phyloP scores from a whole-genome alignment of 1,140 invertebrate genomes.

The Macrobrachium nipponense region DNA sequence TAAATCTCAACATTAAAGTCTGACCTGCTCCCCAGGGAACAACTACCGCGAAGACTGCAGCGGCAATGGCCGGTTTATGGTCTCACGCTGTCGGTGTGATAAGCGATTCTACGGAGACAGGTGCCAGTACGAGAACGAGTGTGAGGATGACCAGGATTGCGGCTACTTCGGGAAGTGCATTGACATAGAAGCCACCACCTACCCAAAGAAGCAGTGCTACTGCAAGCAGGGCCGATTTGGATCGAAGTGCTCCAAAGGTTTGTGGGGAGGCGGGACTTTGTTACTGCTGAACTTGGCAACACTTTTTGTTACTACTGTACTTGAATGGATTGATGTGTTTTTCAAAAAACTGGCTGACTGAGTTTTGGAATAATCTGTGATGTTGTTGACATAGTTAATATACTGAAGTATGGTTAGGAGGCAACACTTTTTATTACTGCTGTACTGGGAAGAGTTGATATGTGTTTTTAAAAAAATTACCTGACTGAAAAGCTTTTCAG shows the following conservation, averaged over 20 bases:
- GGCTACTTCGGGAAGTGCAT: constrained; percentile 86
- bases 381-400: too few species aligned
- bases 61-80: constrained; percentile 81
- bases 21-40: constrained; percentile 24
- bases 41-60: constrained; percentile 85
- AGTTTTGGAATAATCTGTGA: too few species aligned
- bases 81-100: constrained; percentile 83
- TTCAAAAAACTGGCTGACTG: too few species aligned
- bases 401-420: too few species aligned
- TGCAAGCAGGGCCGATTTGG: constrained; percentile 87
- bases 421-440: too few species aligned
- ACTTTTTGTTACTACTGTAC: too few species aligned
- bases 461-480: too few species aligned
- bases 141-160: constrained; percentile 84
- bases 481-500: too few species aligned
- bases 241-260: constrained; percentile 66
- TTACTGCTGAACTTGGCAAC: not conserved
- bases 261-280: constrained; percentile 30
- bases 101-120: constrained; percentile 80
- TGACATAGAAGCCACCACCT: constrained; percentile 80
- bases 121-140: constrained; percentile 70
- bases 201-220: constrained; percentile 87
- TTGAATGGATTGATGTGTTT: too few species aligned
- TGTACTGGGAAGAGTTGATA: too few species aligned
- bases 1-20: too few species aligned